These are phyloP conservation scores for Stenodera caucasica DNA, from an alignment of 2,888 invertebrate species.

Conservation along the genomic window DNA sequence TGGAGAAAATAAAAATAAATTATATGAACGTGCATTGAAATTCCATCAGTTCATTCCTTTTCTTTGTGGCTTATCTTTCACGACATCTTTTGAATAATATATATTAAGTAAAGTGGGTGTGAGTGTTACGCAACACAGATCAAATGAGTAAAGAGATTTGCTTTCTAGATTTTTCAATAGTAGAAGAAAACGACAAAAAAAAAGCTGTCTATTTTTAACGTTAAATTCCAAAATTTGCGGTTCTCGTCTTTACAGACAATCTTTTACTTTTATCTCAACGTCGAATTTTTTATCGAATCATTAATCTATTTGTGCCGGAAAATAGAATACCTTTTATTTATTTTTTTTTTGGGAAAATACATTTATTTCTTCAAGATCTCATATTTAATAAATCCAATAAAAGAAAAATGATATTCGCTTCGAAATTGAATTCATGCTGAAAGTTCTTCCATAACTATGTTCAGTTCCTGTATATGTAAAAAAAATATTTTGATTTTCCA, in stretches of 20 bases:
- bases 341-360: too few species aligned
- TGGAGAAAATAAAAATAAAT: background rate
- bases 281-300: slow-evolving; percentile 10
- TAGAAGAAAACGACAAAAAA: background rate
- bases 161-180: slow-evolving; percentile 21
- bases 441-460: too few species aligned
- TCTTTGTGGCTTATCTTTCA: slow-evolving; percentile 24
- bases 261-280: slow-evolving; percentile 7
- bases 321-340: too few species aligned
- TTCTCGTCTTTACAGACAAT: slow-evolving; percentile 9
- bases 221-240: slow-evolving; percentile 9
- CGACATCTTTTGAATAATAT: slow-evolving; percentile 26
- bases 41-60: slow-evolving; percentile 3
- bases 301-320: slow-evolving; percentile 12
- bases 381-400: too few species aligned
- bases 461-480: too few species aligned
- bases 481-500: too few species aligned
- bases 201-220: background rate
- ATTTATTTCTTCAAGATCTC: too few species aligned
- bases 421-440: too few species aligned
- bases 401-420: too few species aligned
- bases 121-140: slow-evolving; percentile 22
- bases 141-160: slow-evolving; percentile 16
- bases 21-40: background rate
- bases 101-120: slow-evolving; percentile 21